Conservation (phyloP, 2,888 invertebrate species). For the Xanthia togata region DNA sequence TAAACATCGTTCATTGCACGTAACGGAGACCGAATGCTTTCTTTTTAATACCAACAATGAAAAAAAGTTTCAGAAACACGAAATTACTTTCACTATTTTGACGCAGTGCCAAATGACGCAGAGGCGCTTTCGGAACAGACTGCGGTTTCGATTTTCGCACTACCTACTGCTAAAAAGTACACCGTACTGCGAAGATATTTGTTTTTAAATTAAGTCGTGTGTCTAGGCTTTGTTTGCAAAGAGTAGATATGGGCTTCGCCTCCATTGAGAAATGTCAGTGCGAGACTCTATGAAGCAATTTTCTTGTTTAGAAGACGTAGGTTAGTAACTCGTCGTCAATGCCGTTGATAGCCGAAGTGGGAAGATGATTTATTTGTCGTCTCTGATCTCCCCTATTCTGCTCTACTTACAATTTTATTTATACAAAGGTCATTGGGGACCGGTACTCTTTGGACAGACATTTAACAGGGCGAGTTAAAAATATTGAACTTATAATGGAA, state of each 20-base stretch:
- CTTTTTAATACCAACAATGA: slow-evolving; percentile 18
- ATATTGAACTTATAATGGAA: neutral
- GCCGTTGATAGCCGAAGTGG: slow-evolving; percentile 2
- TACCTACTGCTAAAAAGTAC: slow-evolving; percentile 16
- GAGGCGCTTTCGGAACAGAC: slow-evolving; percentile 23
- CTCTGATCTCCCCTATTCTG: slow-evolving; percentile 1
- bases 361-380: slow-evolving; percentile 21
- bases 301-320: slow-evolving; percentile 12
- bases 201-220: slow-evolving; percentile 18
- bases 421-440: neutral
- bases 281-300: neutral
- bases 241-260: neutral
- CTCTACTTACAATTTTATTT: slow-evolving; percentile 15
- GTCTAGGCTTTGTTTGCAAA: slow-evolving; percentile 27
- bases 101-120: slow-evolving; percentile 54
- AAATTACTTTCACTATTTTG: slow-evolving; percentile 59
- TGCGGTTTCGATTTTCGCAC: slow-evolving; percentile 37
- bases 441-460: neutral
- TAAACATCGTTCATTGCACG: slow-evolving; percentile 27
- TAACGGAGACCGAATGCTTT: neutral
- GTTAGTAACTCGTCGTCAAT: slow-evolving; percentile 34
- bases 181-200: slow-evolving; percentile 13
- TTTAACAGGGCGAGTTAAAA: neutral
- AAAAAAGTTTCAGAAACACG: slow-evolving; percentile 32
- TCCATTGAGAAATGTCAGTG: slow-evolving; percentile 33